Evolutionary conservation across 2,797 vertebrate species (phyloP).

Genomic region (Mastacembelus armatus): DNA sequence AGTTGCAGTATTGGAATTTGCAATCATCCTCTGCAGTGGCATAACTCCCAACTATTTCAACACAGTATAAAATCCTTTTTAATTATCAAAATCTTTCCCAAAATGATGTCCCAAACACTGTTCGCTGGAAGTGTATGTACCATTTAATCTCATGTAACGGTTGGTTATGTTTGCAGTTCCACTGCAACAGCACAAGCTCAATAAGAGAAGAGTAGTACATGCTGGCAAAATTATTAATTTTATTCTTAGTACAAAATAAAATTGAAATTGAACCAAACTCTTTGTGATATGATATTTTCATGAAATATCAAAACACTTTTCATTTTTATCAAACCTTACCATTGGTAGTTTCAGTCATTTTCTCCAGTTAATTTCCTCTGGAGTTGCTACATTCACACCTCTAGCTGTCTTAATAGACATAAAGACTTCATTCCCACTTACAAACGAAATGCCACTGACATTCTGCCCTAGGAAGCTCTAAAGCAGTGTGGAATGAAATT

Average conservation of each 20-base stretch:
- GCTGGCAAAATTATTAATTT: no score
- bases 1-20: constrained; percentile 28
- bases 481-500: constrained; percentile 54
- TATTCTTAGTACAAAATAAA: no score
- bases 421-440: constrained; percentile 64
- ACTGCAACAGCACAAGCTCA: no score
- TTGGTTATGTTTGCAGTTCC: no score
- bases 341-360: constrained; percentile 41
- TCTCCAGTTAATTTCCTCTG: constrained; percentile 71
- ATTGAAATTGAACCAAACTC: not conserved
- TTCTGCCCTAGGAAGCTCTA: constrained; percentile 58
- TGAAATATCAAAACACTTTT: constrained; percentile 25
- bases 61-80: not conserved
- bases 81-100: no score
- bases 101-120: no score
- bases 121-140: no score
- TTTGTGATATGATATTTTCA: not conserved
- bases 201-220: no score
- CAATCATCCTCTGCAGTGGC: constrained; percentile 38
- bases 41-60: constrained; percentile 10
- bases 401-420: constrained; percentile 66
- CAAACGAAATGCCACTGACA: constrained; percentile 70
- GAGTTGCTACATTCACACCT: constrained; percentile 59
- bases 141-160: no score
- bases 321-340: constrained; percentile 32